Percentiles rank a stretch among this genome's conserved stretches.
Conservation (phyloP, 2,888 invertebrate genomes). For the Diarsia mendica region DNA sequence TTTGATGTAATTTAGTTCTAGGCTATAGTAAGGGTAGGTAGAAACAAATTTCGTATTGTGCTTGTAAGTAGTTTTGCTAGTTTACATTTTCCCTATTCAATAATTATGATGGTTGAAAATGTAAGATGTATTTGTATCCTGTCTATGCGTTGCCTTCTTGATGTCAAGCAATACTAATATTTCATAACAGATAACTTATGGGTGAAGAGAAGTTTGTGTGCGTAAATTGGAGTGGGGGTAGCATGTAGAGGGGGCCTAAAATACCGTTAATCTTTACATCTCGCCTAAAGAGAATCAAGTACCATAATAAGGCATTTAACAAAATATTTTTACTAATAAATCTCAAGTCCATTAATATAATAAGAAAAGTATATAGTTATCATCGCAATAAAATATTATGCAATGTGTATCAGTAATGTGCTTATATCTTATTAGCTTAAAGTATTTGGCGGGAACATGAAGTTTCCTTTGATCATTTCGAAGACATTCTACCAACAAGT, state of each 20-base stretch:
- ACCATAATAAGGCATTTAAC: constrained; percentile 43
- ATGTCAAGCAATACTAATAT: constrained; percentile 34
- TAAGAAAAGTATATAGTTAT: constrained; percentile 16
- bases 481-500: constrained; percentile 10
- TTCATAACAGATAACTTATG: neutral
- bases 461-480: neutral
- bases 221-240: neutral
- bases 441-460: neutral
- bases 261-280: constrained; percentile 16
- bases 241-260: constrained; percentile 21
- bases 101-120: constrained; percentile 28
- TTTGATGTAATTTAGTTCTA: constrained; percentile 44
- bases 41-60: constrained; percentile 64
- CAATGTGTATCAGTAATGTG: constrained; percentile 16
- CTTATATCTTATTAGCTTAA: constrained; percentile 20
- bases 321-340: constrained; percentile 38
- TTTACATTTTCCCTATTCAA: constrained; percentile 37
- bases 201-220: neutral
- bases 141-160: constrained; percentile 42
- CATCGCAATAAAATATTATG: constrained; percentile 18
- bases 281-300: constrained; percentile 41
- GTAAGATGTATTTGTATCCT: constrained; percentile 15
- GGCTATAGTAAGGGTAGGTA: constrained; percentile 53
- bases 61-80: constrained; percentile 67
- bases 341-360: constrained; percentile 40